Evolutionary conservation across 2,888 invertebrate species (phyloP).

Genomic region (Coleophora flavipennella): DNA sequence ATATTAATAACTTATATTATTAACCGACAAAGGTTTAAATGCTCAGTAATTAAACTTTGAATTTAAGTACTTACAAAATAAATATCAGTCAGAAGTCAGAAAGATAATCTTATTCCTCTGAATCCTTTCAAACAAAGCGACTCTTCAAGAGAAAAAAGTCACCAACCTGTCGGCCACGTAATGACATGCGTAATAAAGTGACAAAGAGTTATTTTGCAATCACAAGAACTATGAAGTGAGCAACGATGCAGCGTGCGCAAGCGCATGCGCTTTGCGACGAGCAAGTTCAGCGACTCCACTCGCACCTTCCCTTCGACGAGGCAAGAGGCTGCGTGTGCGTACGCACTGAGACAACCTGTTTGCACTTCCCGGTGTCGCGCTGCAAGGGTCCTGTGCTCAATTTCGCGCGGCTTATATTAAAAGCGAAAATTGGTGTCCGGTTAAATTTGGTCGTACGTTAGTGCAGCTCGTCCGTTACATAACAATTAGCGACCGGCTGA

Average conservation of each 20-base stretch:
- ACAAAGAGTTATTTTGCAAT: slow-evolving; percentile 54
- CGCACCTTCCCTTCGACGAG: slow-evolving; percentile 59
- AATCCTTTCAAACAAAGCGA: too few relatives aligned
- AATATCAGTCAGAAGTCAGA: too few relatives aligned
- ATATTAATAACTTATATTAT: too few relatives aligned
- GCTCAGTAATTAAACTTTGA: too few relatives aligned
- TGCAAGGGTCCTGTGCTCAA: slow-evolving; percentile 34
- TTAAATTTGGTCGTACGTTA: slow-evolving; percentile 39
- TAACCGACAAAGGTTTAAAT: too few relatives aligned
- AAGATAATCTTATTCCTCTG: too few relatives aligned
- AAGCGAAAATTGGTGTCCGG: slow-evolving; percentile 36
- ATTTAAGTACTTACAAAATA: too few relatives aligned
- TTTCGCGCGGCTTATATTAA: slow-evolving; percentile 31
- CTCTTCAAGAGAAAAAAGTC: neutral
- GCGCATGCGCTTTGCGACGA: too few relatives aligned
- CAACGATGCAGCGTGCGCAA: slow-evolving; percentile 51
- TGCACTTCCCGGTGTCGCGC: slow-evolving; percentile 53
- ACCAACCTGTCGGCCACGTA: slow-evolving; percentile 11
- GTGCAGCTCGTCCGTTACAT: slow-evolving; percentile 58
- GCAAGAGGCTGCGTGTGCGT: slow-evolving; percentile 62
- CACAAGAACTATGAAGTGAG: slow-evolving; percentile 61
- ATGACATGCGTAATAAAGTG: slow-evolving; percentile 28
- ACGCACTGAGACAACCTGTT: slow-evolving; percentile 62
- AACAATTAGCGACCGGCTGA: slow-evolving; percentile 58
- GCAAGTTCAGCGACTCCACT: slow-evolving; percentile 66